Evolutionary conservation across 2,888 invertebrate species (phyloP).

Genomic region (Anoncus sp.): DNA sequence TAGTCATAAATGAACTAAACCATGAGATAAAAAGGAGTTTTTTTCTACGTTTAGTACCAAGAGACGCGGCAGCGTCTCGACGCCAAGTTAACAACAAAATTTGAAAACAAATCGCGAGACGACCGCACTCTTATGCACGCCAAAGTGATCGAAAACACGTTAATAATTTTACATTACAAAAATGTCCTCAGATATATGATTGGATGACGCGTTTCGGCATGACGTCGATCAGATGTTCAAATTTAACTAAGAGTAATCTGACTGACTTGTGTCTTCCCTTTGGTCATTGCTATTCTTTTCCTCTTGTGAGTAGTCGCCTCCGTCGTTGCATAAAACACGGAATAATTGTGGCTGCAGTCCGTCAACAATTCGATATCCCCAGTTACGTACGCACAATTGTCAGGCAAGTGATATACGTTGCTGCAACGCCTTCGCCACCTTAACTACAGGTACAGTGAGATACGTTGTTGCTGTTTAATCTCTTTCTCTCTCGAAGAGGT

Average conservation of each 20-base stretch:
- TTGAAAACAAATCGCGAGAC: too few species aligned
- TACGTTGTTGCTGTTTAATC: slow-evolving; percentile 23
- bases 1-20: too few species aligned
- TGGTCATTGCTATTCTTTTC: background rate
- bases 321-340: slow-evolving; percentile 11
- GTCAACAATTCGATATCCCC: slow-evolving; percentile 38
- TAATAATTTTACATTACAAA: too few species aligned
- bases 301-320: background rate
- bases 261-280: background rate
- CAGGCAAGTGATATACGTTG: slow-evolving; percentile 45
- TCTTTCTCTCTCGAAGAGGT: slow-evolving; percentile 23
- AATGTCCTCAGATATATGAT: background rate
- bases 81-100: too few species aligned
- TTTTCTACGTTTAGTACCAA: too few species aligned
- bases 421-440: slow-evolving; percentile 36
- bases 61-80: too few species aligned
- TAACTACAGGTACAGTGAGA: slow-evolving; percentile 21
- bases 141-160: too few species aligned
- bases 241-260: too few species aligned
- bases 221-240: too few species aligned
- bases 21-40: too few species aligned
- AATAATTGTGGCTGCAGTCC: slow-evolving; percentile 15
- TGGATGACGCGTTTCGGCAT: background rate
- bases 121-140: too few species aligned
- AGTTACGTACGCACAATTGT: slow-evolving; percentile 21